A percentile compares a stretch with the other conserved stretches of the same genome.
Conservation (phyloP, 2,888 invertebrate species). For the Apamea anceps region DNA sequence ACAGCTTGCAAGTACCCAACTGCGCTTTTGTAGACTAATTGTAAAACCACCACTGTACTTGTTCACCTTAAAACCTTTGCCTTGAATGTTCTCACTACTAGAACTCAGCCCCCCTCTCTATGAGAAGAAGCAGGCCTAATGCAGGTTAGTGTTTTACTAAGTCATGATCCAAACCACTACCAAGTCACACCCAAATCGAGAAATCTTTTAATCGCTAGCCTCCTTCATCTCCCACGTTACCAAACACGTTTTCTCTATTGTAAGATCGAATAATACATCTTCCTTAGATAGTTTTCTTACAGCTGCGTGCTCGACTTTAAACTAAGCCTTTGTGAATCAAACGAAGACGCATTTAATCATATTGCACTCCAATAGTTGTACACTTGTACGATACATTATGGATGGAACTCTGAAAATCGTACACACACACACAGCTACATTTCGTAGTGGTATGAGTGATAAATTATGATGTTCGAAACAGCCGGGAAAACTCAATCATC, state of each 20-base stretch:
- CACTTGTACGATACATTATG: not conserved
- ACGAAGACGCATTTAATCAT: too few species aligned
- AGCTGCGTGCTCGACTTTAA: not conserved
- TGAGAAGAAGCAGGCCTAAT: too few species aligned
- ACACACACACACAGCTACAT: not conserved
- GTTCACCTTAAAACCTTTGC: not conserved
- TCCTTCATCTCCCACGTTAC: not conserved
- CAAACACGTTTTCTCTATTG: not conserved
- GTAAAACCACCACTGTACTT: too few species aligned
- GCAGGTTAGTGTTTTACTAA: not conserved
- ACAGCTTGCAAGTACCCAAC: not conserved
- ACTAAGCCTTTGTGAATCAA: not conserved
- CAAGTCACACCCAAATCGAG: not conserved
- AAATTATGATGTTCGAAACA: not conserved
- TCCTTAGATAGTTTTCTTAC: too few species aligned
- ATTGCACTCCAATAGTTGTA: not conserved
- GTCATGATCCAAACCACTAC: not conserved
- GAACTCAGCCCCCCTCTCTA: not conserved
- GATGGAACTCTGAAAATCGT: not conserved
- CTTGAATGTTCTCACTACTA: not conserved
- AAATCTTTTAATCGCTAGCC: not conserved
- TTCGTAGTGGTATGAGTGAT: not conserved
- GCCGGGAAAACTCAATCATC: constrained; percentile 6
- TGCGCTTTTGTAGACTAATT: not conserved
- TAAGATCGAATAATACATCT: not conserved